Evolutionary conservation across 2,888 invertebrate species (phyloP), one percentile per base, ranked within the genome.

Genomic region (Eucera pruinosa): DNA sequence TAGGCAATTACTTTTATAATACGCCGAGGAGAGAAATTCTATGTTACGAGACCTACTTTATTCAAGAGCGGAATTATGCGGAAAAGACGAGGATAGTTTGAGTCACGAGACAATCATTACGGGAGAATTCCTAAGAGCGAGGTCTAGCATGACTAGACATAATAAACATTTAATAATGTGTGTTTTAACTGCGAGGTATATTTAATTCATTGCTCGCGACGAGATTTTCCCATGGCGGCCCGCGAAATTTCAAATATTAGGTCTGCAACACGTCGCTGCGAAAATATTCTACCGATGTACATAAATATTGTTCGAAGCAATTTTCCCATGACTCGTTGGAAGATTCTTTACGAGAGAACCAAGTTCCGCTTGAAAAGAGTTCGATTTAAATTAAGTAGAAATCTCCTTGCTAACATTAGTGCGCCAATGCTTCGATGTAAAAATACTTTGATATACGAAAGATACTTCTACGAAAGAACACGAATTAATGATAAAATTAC

Each of bases 221-320:
- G 27, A n/a, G 20, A n/a, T 27, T 67, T 58, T 58, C 57, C 67
- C 70, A 66, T 66, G 50, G 41, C 41, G 27, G n/a, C 20, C 2
- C n/a, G n/a, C 20, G 48, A 67, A 58, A 48, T 67, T 48, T 47
- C 27, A 48, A 41, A 67, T 60, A 41, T 50, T 43, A 20, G 39
- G 36, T n/a, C 7, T 18, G 47, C 18, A 11, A 18, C 20, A 36
- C 27, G 15, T 27, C 11, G 7, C 25, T 2, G 27, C 27, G 27
- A 11, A 48, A 23, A 48, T 41, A 41, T 61, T 30, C 23, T 15
- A 13, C 9, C 13, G 18, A 11, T 20, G 60, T 39, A 20, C 27
- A 18, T 41, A 30, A 30, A 36, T n/a, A 60, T 48, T 20, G 11
- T 30, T 60, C n/a, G 20, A 39, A n/a, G 39, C 0, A 9, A 11